Percentiles rank a stretch among this genome's conserved stretches.
Conservation (phyloP, 1,140 invertebrate species). For the Globodera rostochiensis region DNA sequence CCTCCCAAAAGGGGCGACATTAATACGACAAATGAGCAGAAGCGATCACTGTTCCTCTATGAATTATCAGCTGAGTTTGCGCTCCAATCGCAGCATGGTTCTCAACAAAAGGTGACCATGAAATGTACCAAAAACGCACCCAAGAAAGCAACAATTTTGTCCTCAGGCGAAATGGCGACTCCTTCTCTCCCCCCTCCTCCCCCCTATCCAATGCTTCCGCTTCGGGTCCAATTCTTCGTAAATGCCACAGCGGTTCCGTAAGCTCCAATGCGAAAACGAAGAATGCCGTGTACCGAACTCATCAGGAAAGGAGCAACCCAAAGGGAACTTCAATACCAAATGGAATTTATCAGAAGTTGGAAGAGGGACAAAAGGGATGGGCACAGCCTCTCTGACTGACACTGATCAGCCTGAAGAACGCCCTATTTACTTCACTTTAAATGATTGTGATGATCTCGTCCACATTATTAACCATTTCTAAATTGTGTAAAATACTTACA, state of each 20-base stretch:
- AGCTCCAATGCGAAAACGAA: not conserved
- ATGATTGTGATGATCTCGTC: no score
- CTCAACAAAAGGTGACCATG: not conserved
- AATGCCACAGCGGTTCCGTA: not conserved
- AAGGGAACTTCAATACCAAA: no score
- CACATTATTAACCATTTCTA: no score
- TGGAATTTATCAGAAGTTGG: no score
- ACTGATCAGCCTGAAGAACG: no score
- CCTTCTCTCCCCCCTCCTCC: not conserved
- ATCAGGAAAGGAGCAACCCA: not conserved
- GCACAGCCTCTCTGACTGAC: no score
- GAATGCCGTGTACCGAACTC: not conserved
- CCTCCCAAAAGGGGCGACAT: not conserved
- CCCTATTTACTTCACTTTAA: no score
- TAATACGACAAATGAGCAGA: not conserved
- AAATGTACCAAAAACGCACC: not conserved
- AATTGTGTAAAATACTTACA: no score
- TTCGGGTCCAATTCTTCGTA: not conserved
- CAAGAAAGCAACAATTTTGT: not conserved
- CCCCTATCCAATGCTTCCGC: not conserved
- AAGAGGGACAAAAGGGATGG: no score
- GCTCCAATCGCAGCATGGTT: slow-evolving; percentile 1
- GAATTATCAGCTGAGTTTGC: not conserved
- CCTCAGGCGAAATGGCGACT: not conserved
- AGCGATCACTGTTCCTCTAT: not conserved